Percentiles rank a stretch among this genome's conserved stretches.
phyloP scores from a whole-genome alignment of 2,797 vertebrate genomes.

The Todus mexicanus region DNA sequence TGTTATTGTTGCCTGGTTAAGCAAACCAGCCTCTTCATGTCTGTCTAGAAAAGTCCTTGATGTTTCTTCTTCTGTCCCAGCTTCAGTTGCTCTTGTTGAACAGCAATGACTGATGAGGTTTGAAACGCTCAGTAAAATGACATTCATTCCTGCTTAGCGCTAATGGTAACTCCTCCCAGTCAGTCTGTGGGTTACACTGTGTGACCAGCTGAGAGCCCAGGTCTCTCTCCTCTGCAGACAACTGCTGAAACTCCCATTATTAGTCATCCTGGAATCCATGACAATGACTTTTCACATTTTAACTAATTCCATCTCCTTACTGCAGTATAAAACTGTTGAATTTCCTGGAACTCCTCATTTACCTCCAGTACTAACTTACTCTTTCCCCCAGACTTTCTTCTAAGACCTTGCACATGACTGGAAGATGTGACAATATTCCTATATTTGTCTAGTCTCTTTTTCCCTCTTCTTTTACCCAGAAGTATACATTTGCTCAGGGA shows the following conservation, averaged over 20 bases:
- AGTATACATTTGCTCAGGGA: not conserved
- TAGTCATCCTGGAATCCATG: not conserved
- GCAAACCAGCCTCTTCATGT: not conserved
- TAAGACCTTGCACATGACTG: not conserved
- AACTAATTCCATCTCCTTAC: not conserved
- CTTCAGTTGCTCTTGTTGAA: not conserved
- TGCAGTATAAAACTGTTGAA: not conserved
- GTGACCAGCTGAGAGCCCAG: not conserved
- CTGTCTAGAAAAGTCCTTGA: not conserved
- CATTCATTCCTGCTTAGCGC: not conserved
- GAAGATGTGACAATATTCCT: not conserved
- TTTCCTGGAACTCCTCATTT: not conserved
- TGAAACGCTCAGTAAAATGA: not conserved
- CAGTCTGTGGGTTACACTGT: not conserved
- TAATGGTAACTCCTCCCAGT: not conserved
- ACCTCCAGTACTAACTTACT: not conserved
- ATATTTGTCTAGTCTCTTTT: not conserved
- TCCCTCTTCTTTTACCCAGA: not conserved
- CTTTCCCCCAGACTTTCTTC: not conserved
- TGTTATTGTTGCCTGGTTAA: not conserved
- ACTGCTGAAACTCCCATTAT: not conserved
- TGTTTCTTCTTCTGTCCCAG: not conserved
- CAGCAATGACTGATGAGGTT: not conserved
- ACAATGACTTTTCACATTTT: not conserved
- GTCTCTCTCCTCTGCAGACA: not conserved